Percentiles rank a stretch among this genome's conserved stretches.
These are phyloP conservation scores for Ectropis crepuscularia DNA, from an alignment of 2,888 invertebrate genomes.

Conservation along the genomic window DNA sequence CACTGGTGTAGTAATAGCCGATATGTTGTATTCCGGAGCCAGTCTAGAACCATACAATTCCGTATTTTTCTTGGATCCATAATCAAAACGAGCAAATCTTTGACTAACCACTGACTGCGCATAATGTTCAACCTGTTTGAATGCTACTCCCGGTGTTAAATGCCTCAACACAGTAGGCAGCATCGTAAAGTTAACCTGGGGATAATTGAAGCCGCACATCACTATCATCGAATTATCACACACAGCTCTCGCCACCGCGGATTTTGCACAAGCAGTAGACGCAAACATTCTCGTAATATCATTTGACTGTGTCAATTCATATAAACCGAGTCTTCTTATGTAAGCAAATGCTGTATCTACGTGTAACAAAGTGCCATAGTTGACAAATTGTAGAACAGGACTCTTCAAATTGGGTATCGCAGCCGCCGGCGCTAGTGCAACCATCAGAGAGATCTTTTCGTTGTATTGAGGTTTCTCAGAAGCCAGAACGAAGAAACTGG, in stretches of 20 bases:
- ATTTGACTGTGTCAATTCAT: conserved; percentile 19
- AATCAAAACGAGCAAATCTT: conserved; percentile 45
- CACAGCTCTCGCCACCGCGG: conserved; percentile 31
- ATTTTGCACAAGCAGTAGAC: conserved; percentile 28
- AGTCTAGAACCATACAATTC: conserved; percentile 26
- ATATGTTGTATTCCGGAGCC: conserved; percentile 47
- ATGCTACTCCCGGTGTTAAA: conserved; percentile 66
- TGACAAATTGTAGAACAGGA: conserved; percentile 36
- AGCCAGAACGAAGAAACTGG: conserved; percentile 86
- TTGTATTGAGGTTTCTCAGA: conserved; percentile 86
- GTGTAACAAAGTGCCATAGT: conserved; percentile 21
- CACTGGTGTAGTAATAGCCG: conserved; percentile 44
- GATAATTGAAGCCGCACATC: conserved; percentile 36
- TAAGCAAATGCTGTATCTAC: conserved; percentile 1
- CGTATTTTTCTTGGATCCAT: conserved; percentile 39
- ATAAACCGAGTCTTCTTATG: conserved; percentile 7
- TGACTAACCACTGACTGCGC: conserved; percentile 43
- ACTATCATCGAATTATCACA: conserved; percentile 37
- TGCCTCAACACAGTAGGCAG: conserved; percentile 43
- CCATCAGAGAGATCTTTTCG: conserved; percentile 80
- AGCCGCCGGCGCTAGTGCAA: conserved; percentile 53
- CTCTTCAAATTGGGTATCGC: conserved; percentile 48
- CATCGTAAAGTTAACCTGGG: conserved; percentile 36
- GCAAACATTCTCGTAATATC: conserved; percentile 24
- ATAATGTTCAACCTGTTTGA: conserved; percentile 64